phyloP scores from a whole-genome alignment of 2,113 vertebrate species.

The Marmota flaviventris region DNA sequence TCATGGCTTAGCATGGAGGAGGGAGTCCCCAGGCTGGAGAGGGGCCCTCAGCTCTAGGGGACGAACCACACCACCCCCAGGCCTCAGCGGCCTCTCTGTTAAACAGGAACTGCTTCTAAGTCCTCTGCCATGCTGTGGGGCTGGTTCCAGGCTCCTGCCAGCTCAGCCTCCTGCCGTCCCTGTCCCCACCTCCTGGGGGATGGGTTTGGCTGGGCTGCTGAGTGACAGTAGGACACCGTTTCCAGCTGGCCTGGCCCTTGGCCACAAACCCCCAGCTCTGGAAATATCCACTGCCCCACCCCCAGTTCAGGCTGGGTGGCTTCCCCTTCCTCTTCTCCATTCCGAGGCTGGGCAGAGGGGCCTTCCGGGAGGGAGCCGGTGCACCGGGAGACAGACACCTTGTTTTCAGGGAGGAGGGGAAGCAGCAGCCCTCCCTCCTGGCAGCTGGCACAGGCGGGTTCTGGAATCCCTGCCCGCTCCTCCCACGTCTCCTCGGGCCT shows the following conservation, averaged over 20 bases:
- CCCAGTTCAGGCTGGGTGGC: not conserved
- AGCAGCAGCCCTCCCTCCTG: not conserved
- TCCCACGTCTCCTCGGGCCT: conserved; percentile 58
- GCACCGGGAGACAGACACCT: not conserved
- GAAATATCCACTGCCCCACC: conserved; percentile 9
- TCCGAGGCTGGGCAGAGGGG: not conserved
- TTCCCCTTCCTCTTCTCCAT: conserved; percentile 65
- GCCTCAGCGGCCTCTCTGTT: not conserved
- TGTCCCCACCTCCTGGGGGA: not conserved
- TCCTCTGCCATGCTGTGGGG: not conserved
- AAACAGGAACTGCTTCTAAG: not conserved
- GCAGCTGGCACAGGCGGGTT: not conserved
- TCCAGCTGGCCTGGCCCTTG: not conserved
- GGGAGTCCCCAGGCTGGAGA: not conserved
- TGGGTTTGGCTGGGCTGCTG: too few species aligned
- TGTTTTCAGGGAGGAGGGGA: not conserved
- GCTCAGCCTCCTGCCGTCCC: not conserved
- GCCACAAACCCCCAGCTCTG: conserved; percentile 43
- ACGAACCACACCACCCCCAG: not conserved
- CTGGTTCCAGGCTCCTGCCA: not conserved
- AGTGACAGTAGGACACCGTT: not conserved
- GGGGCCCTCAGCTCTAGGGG: not conserved
- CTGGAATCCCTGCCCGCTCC: conserved; percentile 23
- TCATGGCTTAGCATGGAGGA: not conserved
- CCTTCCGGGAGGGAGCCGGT: too few species aligned